Base-by-base conservation (phyloP, 2,888 invertebrate species). In the Cosmia trapezina region DNA sequence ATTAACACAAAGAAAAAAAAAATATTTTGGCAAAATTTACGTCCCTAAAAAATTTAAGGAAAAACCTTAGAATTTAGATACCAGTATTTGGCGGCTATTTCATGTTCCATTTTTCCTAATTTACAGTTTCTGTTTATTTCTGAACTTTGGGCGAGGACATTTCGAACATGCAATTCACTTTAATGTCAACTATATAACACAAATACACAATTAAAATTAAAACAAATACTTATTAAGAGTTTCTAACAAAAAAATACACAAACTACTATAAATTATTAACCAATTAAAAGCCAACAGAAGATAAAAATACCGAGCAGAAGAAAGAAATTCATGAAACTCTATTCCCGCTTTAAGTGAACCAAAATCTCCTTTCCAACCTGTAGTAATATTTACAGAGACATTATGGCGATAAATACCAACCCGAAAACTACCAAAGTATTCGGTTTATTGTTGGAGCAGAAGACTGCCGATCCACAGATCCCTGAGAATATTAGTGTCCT, bases 381-480 rank as follows among this genome's bases (percentile, higher is more conserved):
- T n/a, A n/a, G 11, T 47, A 47, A 49, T 41, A 76, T 76, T 76
- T 76, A 37, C n/a, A 11, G 14, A 57, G 33, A 12, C 6, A 77
- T 9, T 22, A 67, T 51, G 17, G 17, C 3, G 28, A 22, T 12
- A 51, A 62, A 60, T 9, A 67, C 1, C n/a, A 64, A 11, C 11
- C n/a, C 2, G 1, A 17, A 47, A 8, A 22, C 7, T 33, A 43
- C 37, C 17, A 33, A 75, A 65, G 19, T 54, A 43, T 76, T 68
- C 17, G 1, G 51, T 75, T 54, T 64, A 76, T n/a, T 76, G 33
- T 68, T 47, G 41, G 59, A 54, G 37, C 37, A 37, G 54, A 64
- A 12, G 54, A 4, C 12, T 61, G 56, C 22, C 47, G 14, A 53
- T 64, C 22, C 11, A 17, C 22, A 70, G 57, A 70, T 60, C 22